phyloP scores from a whole-genome alignment of 2,888 invertebrate genomes.

The Zeuzera pyrina region DNA sequence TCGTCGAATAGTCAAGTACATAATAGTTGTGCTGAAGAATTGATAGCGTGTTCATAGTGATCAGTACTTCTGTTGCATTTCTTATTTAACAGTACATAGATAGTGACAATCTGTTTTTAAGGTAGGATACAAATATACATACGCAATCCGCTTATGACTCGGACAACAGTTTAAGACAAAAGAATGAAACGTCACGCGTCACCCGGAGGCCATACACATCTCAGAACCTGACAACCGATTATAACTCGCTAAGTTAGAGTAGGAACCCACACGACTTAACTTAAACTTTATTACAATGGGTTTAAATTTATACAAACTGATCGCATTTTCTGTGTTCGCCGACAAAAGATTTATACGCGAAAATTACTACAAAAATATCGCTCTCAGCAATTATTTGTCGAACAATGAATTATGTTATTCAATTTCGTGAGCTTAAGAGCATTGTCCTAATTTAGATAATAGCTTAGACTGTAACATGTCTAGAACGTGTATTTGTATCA shows the following conservation, averaged over 20 bases:
- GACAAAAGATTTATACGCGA: constrained; percentile 29
- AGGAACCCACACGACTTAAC: constrained; percentile 1
- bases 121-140: too few species aligned
- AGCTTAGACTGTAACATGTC: too few species aligned
- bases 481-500: too few species aligned
- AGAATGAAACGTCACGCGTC: constrained; percentile 48
- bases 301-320: constrained; percentile 1
- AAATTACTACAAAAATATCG: constrained; percentile 25
- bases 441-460: too few species aligned
- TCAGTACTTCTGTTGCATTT: too few species aligned
- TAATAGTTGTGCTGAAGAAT: too few species aligned
- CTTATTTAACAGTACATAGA: too few species aligned
- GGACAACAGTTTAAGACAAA: constrained; percentile 33
- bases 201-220: constrained; percentile 37
- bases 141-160: constrained; percentile 1
- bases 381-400: constrained; percentile 11
- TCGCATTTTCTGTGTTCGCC: constrained; percentile 4
- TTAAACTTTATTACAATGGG: constrained; percentile 5
- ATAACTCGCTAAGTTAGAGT: constrained; percentile 9
- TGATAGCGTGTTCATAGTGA: too few species aligned
- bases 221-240: constrained; percentile 20
- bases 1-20: too few species aligned
- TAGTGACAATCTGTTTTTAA: too few species aligned
- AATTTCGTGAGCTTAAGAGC: too few species aligned
- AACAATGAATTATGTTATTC: not conserved